Conservation (phyloP, 2,113 vertebrate species). For the Zosterops borbonicus region DNA sequence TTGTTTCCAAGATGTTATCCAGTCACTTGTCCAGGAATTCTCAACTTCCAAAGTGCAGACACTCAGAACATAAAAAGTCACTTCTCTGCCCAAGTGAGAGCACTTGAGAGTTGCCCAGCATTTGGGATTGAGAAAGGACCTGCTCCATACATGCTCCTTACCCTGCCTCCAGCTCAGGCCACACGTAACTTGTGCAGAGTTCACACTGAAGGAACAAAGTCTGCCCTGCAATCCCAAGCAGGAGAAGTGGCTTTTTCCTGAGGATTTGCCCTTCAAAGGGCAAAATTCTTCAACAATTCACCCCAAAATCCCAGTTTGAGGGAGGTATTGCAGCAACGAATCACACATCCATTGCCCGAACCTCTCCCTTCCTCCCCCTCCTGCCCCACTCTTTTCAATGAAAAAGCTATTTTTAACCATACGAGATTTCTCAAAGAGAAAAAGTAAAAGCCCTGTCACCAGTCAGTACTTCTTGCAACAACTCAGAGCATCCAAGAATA, state of each 20-base stretch:
- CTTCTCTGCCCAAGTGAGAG: background rate
- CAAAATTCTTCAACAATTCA: background rate
- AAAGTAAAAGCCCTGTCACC: background rate
- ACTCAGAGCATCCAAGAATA: background rate
- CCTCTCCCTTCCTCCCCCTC: background rate
- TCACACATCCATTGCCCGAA: background rate
- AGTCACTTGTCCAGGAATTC: background rate
- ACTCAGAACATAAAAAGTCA: background rate
- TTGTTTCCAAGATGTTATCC: background rate
- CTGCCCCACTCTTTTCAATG: background rate
- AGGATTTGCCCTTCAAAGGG: background rate
- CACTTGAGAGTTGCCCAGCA: background rate
- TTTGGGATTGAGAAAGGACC: background rate
- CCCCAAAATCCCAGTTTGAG: background rate
- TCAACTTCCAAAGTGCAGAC: background rate
- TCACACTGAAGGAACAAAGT: background rate
- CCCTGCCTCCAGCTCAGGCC: background rate
- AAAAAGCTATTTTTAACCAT: background rate
- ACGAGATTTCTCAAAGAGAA: background rate
- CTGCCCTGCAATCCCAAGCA: background rate
- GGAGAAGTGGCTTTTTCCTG: background rate
- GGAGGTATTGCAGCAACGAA: background rate
- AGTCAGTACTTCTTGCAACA: background rate
- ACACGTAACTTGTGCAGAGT: fast-evolving
- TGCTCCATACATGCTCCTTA: background rate